These are phyloP conservation scores for Melitaea athalia DNA, from an alignment of 2,888 invertebrate species.

Conservation along the genomic window DNA sequence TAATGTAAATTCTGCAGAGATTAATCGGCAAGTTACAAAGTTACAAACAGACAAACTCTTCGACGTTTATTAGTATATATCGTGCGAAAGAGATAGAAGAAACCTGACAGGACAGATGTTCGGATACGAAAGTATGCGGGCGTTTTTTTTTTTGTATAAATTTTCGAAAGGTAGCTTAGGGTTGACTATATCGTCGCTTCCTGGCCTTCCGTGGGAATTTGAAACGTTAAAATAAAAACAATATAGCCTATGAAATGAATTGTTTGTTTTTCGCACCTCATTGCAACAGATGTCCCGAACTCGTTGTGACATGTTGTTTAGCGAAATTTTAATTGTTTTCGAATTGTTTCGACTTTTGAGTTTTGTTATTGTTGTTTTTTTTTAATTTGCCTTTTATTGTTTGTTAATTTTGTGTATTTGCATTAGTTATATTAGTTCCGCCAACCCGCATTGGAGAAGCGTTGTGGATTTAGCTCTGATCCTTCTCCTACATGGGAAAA, in stretches of 20 bases:
- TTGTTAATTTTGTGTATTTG: no score
- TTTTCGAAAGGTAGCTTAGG: constrained; percentile 49
- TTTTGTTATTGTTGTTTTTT: not conserved
- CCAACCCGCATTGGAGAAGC: no score
- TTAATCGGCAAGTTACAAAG: no score
- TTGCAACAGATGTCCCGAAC: constrained; percentile 36
- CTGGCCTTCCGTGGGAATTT: constrained; percentile 60
- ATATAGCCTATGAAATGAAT: constrained; percentile 35
- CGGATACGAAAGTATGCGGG: constrained; percentile 70
- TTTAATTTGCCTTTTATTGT: not conserved
- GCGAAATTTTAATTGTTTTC: constrained; percentile 15
- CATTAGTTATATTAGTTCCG: no score
- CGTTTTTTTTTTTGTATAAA: constrained; percentile 55
- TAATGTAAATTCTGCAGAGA: no score
- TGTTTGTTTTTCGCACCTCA: constrained; percentile 43
- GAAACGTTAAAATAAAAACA: constrained; percentile 29
- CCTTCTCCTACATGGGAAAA: no score
- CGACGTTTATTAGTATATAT: no score
- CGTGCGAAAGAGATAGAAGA: constrained; percentile 43
- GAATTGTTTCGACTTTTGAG: not conserved
- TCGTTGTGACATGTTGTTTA: constrained; percentile 27
- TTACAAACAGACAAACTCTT: no score
- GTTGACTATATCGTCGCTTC: constrained; percentile 50
- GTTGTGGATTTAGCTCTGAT: no score
- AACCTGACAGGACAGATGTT: constrained; percentile 67